Evolutionary conservation across 2,888 invertebrate species (phyloP), one percentile per base, ranked within the genome.

Genomic region (Octodonta nipae): DNA sequence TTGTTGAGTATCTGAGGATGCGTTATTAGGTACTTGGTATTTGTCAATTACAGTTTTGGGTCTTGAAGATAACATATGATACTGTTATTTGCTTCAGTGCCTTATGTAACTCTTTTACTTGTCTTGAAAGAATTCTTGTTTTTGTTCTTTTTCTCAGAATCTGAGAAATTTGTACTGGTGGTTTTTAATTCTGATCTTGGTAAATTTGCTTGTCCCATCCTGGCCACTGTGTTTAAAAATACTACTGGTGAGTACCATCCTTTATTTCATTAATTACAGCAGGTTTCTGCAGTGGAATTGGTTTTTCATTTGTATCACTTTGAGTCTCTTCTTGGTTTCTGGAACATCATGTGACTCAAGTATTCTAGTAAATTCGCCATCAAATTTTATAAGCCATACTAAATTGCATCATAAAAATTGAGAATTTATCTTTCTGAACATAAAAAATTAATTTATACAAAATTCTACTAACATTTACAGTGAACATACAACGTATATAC

Each of bases 191-290:
- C 7, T 6, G 36, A 30, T 26, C 54, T 41, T 3, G 67, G 59
- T 20, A 61, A 42, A 40, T 67, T 64, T 15, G 64, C 60, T 42
- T 67, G 65, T 0, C 72, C 73, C 64, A 73, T 66, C 61, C 67
- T 69, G 1, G 71, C 68, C 62, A 73, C 70, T 42, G 72, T 58
- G 5, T 66, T 62, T 31, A 73, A 54, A 37, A 71, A 64, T 33
- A 63, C 58, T 7, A 65, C 63, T 49, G 64, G 66, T 16, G 49
- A 47, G 32, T 25, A 15, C 29, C 12, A 25, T 24, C 25, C 20
- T 27, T 25, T 11, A 14, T 28, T 15, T 34, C 24, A 8, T 15
- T n/a, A 15, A 10, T 13, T 31, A n/a, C n/a, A 13, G n/a, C 12
- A 8, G 32, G 35, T 34, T 37, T 44, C 2, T 38, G 36, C 32